Evolutionary conservation across 2,888 invertebrate genomes (phyloP), one percentile per base, ranked within the genome.

Genomic region (Onchidella celtica): DNA sequence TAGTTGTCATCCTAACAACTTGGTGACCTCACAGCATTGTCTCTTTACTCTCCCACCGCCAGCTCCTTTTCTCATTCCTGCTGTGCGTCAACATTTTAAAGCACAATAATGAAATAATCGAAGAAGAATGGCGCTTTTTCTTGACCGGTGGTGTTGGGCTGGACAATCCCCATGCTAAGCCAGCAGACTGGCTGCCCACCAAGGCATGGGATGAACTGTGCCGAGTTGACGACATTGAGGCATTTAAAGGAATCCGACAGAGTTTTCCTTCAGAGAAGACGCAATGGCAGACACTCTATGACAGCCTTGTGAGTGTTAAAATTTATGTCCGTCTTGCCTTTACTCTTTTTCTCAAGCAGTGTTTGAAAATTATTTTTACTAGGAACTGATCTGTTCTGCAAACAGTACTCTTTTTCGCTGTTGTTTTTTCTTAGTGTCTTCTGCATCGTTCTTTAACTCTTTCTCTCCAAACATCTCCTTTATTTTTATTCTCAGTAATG

Each of bases 111-210:
- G 88, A 91, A 75, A 89, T 94, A 0, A 87, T 91, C 69, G 93
- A 97, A 47, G 89, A 94, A 0, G 96, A 97, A 91, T 97, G 97
- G 95, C 95, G 97, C 94, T 98, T 98, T 93, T 93, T 98, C 27
- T 92, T 98, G 85, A 97, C 97, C 0, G 98, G 98, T 38, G 97
- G 97, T 59, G 95, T 97, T 65, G 96, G 96, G n/a, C 94, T 97
- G 72, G 96, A 96, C 86, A 97, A 97, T 94, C 96, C 96, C 0
- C 91, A 95, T 86, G 91, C 94, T 75, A 98, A 97, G 93, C 97
- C 97, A 0, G 94, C 95, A 0, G 95, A 95, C 55, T 98, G 98
- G 98, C 94, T 98, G 32, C 96, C 97, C 0, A 93, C 94, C 0
- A 95, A 95, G 81, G 95, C 96, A 87, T 94, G 77, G 96, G 97